Conservation (phyloP, 2,113 vertebrate genomes). For the Bagarius yarrelli region DNA sequence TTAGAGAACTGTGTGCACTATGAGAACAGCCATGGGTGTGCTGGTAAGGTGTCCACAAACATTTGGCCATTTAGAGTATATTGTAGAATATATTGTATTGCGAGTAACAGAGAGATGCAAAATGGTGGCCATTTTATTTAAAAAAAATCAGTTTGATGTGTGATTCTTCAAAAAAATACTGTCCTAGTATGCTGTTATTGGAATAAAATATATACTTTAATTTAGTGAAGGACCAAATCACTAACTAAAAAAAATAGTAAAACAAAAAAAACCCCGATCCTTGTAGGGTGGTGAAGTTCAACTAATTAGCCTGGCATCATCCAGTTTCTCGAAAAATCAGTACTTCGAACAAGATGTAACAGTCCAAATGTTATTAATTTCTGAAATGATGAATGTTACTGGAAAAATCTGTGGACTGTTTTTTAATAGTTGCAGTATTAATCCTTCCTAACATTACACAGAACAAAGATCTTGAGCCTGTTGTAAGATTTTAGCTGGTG, state of each 20-base stretch:
- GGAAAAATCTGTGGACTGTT: background rate
- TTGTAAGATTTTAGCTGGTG: too few species aligned
- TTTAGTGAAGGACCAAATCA: background rate
- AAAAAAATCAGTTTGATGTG: too few species aligned
- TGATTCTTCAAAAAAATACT: too few species aligned
- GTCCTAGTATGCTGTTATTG: background rate
- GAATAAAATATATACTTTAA: background rate
- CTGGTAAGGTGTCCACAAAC: too few species aligned
- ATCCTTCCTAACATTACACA: background rate
- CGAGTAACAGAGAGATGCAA: background rate
- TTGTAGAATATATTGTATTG: too few species aligned
- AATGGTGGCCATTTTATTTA: background rate
- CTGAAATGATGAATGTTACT: background rate
- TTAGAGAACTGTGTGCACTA: too few species aligned
- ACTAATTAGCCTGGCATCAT: background rate
- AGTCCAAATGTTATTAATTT: background rate
- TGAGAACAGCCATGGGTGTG: too few species aligned
- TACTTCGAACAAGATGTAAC: background rate
- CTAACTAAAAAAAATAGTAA: too few species aligned
- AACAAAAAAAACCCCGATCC: background rate
- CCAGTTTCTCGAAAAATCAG: background rate
- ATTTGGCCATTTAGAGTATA: too few species aligned
- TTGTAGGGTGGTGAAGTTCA: background rate
- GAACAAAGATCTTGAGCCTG: background rate
- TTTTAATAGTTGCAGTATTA: background rate